Conservation (phyloP, 2,888 invertebrate genomes). For the Phalera bucephala region DNA sequence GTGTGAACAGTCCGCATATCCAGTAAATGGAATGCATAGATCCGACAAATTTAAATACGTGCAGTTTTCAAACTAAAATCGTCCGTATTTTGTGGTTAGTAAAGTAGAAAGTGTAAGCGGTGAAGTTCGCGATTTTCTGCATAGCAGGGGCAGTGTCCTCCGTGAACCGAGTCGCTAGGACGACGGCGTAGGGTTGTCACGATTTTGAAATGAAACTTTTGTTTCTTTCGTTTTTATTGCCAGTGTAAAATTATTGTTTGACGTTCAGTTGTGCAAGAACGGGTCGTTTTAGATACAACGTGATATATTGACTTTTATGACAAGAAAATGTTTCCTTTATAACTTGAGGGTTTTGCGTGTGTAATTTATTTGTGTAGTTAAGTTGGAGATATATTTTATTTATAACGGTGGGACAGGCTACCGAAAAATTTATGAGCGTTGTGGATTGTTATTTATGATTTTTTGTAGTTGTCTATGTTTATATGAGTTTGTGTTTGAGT, state of each 20-base stretch:
- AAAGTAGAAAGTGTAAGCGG: conserved; percentile 22
- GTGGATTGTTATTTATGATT: too few relatives aligned
- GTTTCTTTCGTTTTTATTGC: conserved; percentile 40
- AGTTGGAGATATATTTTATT: too few relatives aligned
- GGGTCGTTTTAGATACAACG: conserved; percentile 12
- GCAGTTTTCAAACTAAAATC: conserved; percentile 20
- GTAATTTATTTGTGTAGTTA: neutral
- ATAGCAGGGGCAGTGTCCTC: conserved; percentile 68
- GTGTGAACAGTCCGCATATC: conserved; percentile 11
- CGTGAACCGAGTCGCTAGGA: conserved; percentile 67
- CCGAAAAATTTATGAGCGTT: too few relatives aligned
- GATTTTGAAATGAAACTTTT: conserved; percentile 53
- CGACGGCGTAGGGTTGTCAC: conserved; percentile 68
- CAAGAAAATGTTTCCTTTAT: conserved; percentile 8
- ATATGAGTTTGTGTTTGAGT: too few relatives aligned
- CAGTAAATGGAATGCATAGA: conserved; percentile 37
- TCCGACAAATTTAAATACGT: conserved; percentile 27
- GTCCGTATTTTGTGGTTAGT: conserved; percentile 16
- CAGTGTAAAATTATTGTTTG: conserved; percentile 31
- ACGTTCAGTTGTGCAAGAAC: conserved; percentile 16
- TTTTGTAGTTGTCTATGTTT: too few relatives aligned
- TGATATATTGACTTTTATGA: conserved; percentile 22
- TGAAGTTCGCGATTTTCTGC: conserved; percentile 39
- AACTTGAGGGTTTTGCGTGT: neutral
- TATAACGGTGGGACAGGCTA: too few relatives aligned